Conservation (phyloP, 2,113 vertebrate species). For the Alexandromys fortis region DNA sequence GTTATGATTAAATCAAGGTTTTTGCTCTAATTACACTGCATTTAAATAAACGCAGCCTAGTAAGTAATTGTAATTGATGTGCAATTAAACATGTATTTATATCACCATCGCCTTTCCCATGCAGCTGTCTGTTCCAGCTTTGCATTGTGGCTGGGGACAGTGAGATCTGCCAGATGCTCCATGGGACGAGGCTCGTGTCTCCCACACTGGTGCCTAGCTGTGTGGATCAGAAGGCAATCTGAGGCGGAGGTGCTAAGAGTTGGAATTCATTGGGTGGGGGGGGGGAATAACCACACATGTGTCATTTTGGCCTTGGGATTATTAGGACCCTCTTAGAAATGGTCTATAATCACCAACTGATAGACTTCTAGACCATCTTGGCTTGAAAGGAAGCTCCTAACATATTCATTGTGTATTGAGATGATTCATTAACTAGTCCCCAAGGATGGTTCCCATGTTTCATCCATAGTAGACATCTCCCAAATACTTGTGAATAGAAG, state of each 20-base stretch:
- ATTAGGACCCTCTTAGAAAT: not conserved
- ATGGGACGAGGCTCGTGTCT: not conserved
- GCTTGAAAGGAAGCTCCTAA: not conserved
- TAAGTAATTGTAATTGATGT: slow-evolving; percentile 90
- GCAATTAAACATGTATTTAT: slow-evolving; percentile 90
- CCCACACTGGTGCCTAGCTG: not conserved
- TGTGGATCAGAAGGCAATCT: not conserved
- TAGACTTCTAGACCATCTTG: not conserved
- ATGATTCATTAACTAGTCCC: not conserved
- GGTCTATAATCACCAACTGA: not conserved
- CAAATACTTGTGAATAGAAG: not conserved
- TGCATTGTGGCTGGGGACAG: slow-evolving; percentile 74
- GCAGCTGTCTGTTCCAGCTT: slow-evolving; percentile 84
- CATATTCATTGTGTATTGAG: not conserved
- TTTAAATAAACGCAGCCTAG: slow-evolving; percentile 88
- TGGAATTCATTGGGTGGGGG: too few species aligned
- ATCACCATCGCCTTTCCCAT: slow-evolving; percentile 82
- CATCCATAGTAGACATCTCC: not conserved
- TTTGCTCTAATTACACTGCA: slow-evolving; percentile 86
- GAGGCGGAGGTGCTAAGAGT: not conserved
- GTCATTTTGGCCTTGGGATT: not conserved
- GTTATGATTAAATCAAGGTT: slow-evolving; percentile 89
- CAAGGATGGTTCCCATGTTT: not conserved
- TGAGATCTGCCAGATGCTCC: not conserved
- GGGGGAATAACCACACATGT: not conserved